Conservation (phyloP, 1,140 invertebrate species). For the Pogonognathellus flavescens region DNA sequence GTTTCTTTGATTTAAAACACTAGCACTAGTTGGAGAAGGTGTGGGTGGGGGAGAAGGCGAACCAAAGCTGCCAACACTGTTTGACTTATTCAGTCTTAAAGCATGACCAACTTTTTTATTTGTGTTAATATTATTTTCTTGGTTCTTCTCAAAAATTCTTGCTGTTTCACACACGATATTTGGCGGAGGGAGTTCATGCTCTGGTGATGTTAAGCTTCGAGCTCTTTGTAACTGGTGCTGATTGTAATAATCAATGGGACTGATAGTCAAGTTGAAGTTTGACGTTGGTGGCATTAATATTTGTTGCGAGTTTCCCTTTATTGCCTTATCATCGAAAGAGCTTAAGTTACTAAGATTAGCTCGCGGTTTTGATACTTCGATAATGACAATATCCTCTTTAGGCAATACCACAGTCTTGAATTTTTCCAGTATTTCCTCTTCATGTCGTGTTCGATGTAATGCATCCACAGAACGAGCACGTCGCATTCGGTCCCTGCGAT, state of each 20-base stretch:
- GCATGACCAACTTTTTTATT: constrained; percentile 63
- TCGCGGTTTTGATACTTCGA: constrained; percentile 68
- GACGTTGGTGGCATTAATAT: background rate
- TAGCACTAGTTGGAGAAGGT: constrained; percentile 46
- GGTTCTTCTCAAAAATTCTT: constrained; percentile 65
- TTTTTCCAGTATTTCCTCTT: constrained; percentile 66
- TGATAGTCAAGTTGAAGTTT: constrained; percentile 11
- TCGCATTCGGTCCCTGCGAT: constrained; percentile 78
- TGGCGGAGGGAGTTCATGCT: constrained; percentile 65
- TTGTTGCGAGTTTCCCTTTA: constrained; percentile 32
- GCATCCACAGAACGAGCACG: constrained; percentile 88
- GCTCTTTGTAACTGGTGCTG: constrained; percentile 24
- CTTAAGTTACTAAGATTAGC: constrained; percentile 53
- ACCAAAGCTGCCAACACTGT: constrained; percentile 39
- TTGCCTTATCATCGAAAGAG: constrained; percentile 25
- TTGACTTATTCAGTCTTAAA: constrained; percentile 61
- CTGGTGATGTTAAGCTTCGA: constrained; percentile 62
- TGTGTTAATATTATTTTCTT: constrained; percentile 40
- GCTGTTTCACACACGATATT: constrained; percentile 67
- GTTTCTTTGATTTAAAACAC: constrained; percentile 26
- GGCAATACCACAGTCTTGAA: constrained; percentile 66
- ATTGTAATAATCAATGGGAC: constrained; percentile 13
- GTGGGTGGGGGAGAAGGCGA: constrained; percentile 53
- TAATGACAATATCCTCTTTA: constrained; percentile 71
- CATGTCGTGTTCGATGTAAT: constrained; percentile 71